phyloP scores from a whole-genome alignment of 1,140 invertebrate species.

The Chironomus striatipennis region DNA sequence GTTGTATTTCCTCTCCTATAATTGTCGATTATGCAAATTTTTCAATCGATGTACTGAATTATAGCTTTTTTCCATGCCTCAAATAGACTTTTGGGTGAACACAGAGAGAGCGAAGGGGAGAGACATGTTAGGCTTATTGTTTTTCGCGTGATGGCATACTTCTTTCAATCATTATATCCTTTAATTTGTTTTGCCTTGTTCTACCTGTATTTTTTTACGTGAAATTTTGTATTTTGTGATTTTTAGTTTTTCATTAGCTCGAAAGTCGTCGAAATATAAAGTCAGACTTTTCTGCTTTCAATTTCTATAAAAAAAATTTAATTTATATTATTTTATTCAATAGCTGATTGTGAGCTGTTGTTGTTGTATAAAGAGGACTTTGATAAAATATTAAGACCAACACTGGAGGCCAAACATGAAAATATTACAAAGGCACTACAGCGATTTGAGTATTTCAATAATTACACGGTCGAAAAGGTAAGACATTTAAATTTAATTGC shows the following conservation, averaged over 20 bases:
- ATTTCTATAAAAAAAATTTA: too few species aligned
- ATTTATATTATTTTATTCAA: slow-evolving; percentile 16
- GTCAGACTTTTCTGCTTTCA: background rate
- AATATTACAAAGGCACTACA: slow-evolving; percentile 34
- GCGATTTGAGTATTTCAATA: slow-evolving; percentile 36
- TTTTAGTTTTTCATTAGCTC: background rate
- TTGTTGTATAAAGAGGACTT: slow-evolving; percentile 31
- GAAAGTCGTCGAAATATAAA: background rate
- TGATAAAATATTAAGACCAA: slow-evolving; percentile 28
- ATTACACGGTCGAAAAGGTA: slow-evolving; percentile 32
- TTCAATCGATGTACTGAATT: background rate
- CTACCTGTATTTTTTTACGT: background rate
- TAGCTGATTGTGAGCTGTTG: slow-evolving; percentile 34
- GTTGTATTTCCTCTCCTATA: too few species aligned
- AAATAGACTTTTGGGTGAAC: background rate
- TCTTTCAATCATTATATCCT: slow-evolving; percentile 21
- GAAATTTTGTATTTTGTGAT: background rate
- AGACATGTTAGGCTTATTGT: background rate
- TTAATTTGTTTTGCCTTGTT: background rate
- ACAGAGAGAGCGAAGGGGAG: background rate
- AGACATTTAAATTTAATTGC: slow-evolving; percentile 10
- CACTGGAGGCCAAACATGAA: slow-evolving; percentile 32
- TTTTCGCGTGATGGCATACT: slow-evolving; percentile 21
- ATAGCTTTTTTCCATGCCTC: background rate
- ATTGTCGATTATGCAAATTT: slow-evolving; percentile 7